Evolutionary conservation across 1,140 invertebrate genomes (phyloP).

Genomic region (Apis cerana): DNA sequence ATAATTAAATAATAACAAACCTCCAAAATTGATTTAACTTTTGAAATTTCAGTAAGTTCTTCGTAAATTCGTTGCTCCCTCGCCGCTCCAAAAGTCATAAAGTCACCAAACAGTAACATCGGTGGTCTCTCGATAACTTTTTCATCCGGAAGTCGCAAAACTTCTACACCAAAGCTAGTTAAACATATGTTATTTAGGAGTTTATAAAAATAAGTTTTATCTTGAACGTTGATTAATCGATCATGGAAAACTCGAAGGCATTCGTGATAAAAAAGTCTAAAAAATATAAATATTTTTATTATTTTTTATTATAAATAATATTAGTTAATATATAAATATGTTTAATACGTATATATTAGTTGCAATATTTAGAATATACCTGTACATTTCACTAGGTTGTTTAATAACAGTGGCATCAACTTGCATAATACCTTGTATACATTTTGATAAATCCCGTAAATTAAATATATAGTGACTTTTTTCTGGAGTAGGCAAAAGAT

Average conservation of each 20-base stretch:
- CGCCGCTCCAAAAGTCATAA: constrained; percentile 88
- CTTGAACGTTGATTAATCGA: constrained; percentile 89
- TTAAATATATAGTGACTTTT: constrained; percentile 97
- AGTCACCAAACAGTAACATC: constrained; percentile 92
- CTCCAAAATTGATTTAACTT: constrained; percentile 86
- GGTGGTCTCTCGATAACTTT: constrained; percentile 86
- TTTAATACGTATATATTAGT: too few species aligned
- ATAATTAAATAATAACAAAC: constrained; percentile 68
- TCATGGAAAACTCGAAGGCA: constrained; percentile 95
- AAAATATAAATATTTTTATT: constrained; percentile 13
- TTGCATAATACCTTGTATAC: constrained; percentile 92
- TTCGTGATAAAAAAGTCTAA: constrained; percentile 94
- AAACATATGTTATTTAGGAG: constrained; percentile 85
- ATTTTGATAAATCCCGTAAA: constrained; percentile 93
- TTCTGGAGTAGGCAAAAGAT: constrained; percentile 91
- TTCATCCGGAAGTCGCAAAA: constrained; percentile 85
- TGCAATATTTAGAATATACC: constrained; percentile 71
- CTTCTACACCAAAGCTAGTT: constrained; percentile 84
- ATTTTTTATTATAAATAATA: background rate
- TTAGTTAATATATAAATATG: too few species aligned
- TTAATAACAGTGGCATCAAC: constrained; percentile 85
- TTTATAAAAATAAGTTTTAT: constrained; percentile 90
- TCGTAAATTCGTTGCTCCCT: constrained; percentile 91
- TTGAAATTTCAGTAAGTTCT: constrained; percentile 89
- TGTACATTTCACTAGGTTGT: constrained; percentile 84